Evolutionary conservation across 2,888 invertebrate genomes (phyloP), one percentile per base, ranked within the genome.

Genomic region (Sphinx pinastri): DNA sequence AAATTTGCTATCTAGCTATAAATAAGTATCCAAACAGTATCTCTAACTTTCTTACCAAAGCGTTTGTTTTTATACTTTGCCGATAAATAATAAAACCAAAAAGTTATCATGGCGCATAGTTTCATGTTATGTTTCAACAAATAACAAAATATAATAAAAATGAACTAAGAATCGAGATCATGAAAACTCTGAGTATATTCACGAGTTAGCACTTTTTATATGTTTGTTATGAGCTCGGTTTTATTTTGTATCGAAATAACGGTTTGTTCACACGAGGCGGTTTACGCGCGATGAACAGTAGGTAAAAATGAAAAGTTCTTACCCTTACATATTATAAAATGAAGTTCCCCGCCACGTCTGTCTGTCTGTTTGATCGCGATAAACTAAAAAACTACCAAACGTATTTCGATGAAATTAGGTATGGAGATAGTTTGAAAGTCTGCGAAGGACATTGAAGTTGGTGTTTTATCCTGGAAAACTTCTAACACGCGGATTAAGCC

Each of bases 61-160:
- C 38, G 38, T 16, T 54, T 54, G 60, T 60, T 60, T 47, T 60
- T 45, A 45, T 60, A 60, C 47, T 60, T 19, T 60, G 12, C 10
- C 63, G 19, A 47, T 49, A 63, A 63, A 63, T 19, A 63, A 14
- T 58, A 38, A 63, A 63, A 47, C 13, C 47, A 49, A 25, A n/a
- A 25, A 47, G 19, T 47, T 49, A 63, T 55, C 19, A 63, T 13
- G 16, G 16, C 16, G 45, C 45, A 49, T 19, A 19, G 49, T 49
- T 47, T 19, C 7, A 14, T 63, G 63, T 25, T 25, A 25, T 2
- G 25, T 25, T 25, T 25, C 25, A 63, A 63, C 49, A 49, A 13
- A 47, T 63, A 63, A 63, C 49, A 47, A 63, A 59, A 58, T 31
- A 63, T 49, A 63, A 49, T 63, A 63, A 60, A 60, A 60, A 60